phyloP scores from a whole-genome alignment of 1,140 invertebrate species.

The Drosophila subpulchrella region DNA sequence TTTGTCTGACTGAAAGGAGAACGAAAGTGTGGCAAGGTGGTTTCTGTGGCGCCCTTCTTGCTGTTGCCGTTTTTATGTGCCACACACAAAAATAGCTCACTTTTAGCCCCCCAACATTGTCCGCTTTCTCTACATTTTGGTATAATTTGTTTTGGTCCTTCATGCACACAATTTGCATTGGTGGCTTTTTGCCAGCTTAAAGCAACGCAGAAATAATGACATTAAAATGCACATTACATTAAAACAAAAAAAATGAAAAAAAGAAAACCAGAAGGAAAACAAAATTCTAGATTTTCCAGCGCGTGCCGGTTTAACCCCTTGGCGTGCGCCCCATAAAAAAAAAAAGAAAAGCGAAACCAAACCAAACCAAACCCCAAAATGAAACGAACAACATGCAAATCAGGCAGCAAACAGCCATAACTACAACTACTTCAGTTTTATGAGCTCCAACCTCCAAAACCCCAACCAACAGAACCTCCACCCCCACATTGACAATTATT shows the following conservation, averaged over 20 bases:
- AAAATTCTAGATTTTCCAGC: slow-evolving; percentile 50
- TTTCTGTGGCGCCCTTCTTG: slow-evolving; percentile 23
- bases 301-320: slow-evolving; percentile 77
- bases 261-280: slow-evolving; percentile 19
- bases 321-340: slow-evolving; percentile 60
- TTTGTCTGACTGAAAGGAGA: slow-evolving; percentile 59
- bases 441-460: slow-evolving; percentile 45
- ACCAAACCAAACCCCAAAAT: slow-evolving; percentile 50
- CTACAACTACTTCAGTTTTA: slow-evolving; percentile 80
- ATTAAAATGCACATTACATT: slow-evolving; percentile 77
- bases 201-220: slow-evolving; percentile 62
- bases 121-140: slow-evolving; percentile 15
- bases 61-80: slow-evolving; percentile 40
- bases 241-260: slow-evolving; percentile 25
- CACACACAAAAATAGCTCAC: slow-evolving; percentile 34
- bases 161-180: slow-evolving; percentile 32
- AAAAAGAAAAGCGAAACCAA: slow-evolving; percentile 1
- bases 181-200: slow-evolving; percentile 23
- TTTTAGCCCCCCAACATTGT: slow-evolving; percentile 37
- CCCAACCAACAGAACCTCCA: background rate
- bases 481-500: slow-evolving; percentile 74
- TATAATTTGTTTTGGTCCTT: slow-evolving; percentile 46
- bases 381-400: slow-evolving; percentile 61
- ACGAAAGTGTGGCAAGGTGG: slow-evolving; percentile 46
- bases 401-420: slow-evolving; percentile 50